phyloP scores from a whole-genome alignment of 2,113 vertebrate species.

The Scomber colias region DNA sequence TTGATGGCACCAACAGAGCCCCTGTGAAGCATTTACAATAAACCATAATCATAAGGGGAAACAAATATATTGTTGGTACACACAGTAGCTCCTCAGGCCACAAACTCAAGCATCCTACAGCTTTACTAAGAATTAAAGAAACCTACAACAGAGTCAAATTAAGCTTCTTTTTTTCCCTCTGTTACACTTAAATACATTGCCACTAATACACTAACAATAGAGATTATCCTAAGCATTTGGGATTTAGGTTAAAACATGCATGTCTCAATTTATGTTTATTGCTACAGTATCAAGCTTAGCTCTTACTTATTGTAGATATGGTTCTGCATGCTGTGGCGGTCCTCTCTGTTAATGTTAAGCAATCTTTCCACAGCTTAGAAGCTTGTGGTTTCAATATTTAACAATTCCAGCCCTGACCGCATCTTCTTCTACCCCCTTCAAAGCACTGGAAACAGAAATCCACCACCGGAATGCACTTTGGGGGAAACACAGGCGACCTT shows the following conservation, averaged over 20 bases:
- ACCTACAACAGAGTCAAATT: too few species aligned
- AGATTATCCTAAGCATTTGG: slow-evolving; percentile 55
- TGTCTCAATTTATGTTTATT: slow-evolving; percentile 34
- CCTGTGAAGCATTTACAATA: neutral
- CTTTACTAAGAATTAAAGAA: too few species aligned
- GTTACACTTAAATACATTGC: neutral
- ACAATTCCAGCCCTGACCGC: slow-evolving; percentile 20
- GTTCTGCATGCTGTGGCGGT: neutral
- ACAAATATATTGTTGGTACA: neutral
- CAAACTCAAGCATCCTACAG: neutral
- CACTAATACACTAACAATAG: slow-evolving; percentile 52
- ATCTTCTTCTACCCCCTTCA: slow-evolving; percentile 26
- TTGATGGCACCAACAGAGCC: slow-evolving; percentile 4
- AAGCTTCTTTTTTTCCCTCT: too few species aligned
- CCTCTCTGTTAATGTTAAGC: neutral
- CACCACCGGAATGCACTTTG: slow-evolving; percentile 55
- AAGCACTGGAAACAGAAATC: slow-evolving; percentile 42
- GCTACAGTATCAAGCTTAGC: neutral
- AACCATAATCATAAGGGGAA: neutral
- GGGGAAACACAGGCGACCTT: slow-evolving; percentile 9
- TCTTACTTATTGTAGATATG: neutral
- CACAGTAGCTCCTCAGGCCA: neutral
- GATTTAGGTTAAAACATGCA: slow-evolving; percentile 60
- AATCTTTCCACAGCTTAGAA: slow-evolving; percentile 15
- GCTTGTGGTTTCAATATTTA: slow-evolving; percentile 36